Evolutionary conservation across 2,888 invertebrate species (phyloP).

Genomic region (Melitaea athalia): DNA sequence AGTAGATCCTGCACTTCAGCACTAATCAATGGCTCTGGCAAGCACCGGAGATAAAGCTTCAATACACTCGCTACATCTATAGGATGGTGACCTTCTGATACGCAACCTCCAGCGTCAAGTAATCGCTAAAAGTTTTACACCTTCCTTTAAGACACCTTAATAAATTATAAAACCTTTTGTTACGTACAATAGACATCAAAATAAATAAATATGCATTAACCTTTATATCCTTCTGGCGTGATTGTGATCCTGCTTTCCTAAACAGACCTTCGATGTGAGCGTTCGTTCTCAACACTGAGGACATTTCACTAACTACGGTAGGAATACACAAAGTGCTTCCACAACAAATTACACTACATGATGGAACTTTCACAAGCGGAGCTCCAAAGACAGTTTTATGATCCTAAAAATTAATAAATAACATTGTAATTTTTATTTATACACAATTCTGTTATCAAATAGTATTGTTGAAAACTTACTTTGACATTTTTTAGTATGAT

Average conservation of each 20-base stretch:
- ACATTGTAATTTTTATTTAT: background rate
- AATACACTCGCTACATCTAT: constrained; percentile 93
- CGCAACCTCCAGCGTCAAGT: constrained; percentile 86
- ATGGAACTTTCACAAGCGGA: constrained; percentile 73
- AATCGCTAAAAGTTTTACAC: constrained; percentile 74
- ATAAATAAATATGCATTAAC: constrained; percentile 58
- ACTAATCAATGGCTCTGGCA: constrained; percentile 91
- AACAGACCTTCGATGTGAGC: constrained; percentile 92
- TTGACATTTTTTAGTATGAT: constrained; percentile 80
- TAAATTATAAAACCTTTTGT: background rate
- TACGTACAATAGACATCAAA: background rate
- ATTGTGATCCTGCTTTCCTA: constrained; percentile 92
- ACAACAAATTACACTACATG: constrained; percentile 83
- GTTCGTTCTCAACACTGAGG: constrained; percentile 85
- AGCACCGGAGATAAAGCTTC: constrained; percentile 91
- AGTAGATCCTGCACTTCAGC: constrained; percentile 90
- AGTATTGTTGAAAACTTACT: constrained; percentile 52
- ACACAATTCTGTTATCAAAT: background rate
- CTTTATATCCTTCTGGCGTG: constrained; percentile 91
- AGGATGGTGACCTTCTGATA: constrained; percentile 88
- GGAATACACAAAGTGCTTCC: constrained; percentile 88
- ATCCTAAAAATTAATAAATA: constrained; percentile 55
- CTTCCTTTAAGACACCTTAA: background rate
- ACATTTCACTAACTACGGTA: constrained; percentile 87
- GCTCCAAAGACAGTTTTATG: constrained; percentile 77